Base-by-base conservation (phyloP, 2,888 invertebrate species). In the Rhaphigaster nebulosa region DNA sequence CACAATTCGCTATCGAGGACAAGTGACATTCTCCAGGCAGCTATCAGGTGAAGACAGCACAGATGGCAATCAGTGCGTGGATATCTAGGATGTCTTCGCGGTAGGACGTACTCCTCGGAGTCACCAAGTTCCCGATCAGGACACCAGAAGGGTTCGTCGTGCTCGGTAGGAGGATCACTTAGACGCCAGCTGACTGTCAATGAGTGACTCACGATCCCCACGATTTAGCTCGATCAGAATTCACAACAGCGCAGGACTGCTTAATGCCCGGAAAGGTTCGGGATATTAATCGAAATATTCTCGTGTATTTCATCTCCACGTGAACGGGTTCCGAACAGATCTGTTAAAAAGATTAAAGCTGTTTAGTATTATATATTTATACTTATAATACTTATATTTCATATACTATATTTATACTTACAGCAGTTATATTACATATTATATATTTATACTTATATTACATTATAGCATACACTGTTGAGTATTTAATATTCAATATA, bases 11-110 rank as follows among this genome's bases (percentile, higher is more conserved):
- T 76, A 76, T 76, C 8, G 20, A 23, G 70, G 8, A 23, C 38
- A 76, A 5, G 5, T 65, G 65, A 65, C 65, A 65, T 65, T n/a
- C 56, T 26, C 56, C 8, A 70, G 70, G 41, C 5, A 23, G 41
- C 4, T 38, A 80, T 38, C 38, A 1, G 80, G 76, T 76, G 38
- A 38, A 38, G 41, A 41, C 23, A 26, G 10, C 41, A 26, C 45
- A 20, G 45, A 84, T 84, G 45, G 5, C n/a, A 84, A 84, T 50
- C 84, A 84, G 84, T 84, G 84, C 84, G 45, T 84, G 84, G 41
- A 12, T n/a, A n/a, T 45, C 12, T 10, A 38, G 60, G 56, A 56
- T 56, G 26, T 76, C 38, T 41, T 13, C 8, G 8, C 12, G 15
- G 10, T 41, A 41, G 41, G 80, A 41, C 41, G 41, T 38, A 38